Evolutionary conservation across 2,888 invertebrate species (phyloP).

Genomic region (Noctua pronuba): DNA sequence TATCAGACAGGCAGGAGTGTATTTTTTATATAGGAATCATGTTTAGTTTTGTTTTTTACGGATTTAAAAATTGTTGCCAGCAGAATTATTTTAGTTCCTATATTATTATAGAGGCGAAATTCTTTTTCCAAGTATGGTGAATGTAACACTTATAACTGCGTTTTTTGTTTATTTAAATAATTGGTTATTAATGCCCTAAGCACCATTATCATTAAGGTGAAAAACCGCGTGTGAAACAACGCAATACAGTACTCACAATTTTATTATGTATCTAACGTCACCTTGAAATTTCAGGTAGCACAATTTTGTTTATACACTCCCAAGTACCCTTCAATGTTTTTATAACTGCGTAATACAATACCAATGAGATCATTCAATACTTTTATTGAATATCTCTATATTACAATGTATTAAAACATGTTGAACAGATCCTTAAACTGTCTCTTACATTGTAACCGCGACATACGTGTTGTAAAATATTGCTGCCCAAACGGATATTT

Average conservation of each 20-base stretch:
- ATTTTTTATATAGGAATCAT: conserved; percentile 4
- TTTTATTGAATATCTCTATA: conserved; percentile 33
- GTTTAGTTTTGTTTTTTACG: neutral
- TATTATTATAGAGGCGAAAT: neutral
- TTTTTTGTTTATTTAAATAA: neutral
- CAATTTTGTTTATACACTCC: conserved; percentile 7
- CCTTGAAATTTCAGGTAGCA: conserved; percentile 1
- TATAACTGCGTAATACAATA: conserved; percentile 16
- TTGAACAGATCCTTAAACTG: conserved; percentile 28
- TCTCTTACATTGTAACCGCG: conserved; percentile 52
- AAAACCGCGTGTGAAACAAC: neutral
- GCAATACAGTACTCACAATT: neutral
- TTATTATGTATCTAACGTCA: neutral
- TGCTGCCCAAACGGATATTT: conserved; percentile 51
- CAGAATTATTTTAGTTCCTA: neutral
- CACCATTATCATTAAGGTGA: neutral
- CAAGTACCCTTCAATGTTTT: conserved; percentile 7
- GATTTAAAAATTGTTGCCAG: neutral
- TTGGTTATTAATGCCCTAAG: neutral
- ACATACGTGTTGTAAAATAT: conserved; percentile 59
- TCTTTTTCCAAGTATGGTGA: neutral
- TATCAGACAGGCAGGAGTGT: neutral
- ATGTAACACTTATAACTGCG: neutral
- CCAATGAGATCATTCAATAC: conserved; percentile 32
- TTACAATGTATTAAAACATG: conserved; percentile 49